Percentiles rank a stretch among this genome's conserved stretches.
Conservation (phyloP, 2,888 invertebrate species). For the Gymnosoma rotundatum region DNA sequence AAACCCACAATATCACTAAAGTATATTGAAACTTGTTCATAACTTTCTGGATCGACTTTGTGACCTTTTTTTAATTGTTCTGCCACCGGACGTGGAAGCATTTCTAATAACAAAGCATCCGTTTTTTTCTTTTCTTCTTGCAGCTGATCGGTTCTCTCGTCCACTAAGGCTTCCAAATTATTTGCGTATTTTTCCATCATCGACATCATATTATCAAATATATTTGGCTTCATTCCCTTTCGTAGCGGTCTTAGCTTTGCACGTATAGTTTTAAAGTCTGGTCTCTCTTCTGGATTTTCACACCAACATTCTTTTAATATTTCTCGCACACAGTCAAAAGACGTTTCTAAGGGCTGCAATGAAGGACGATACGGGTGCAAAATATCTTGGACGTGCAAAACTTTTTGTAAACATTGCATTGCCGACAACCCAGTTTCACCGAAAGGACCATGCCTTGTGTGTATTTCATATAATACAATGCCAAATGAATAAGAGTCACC, state of each 20-base stretch:
- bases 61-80: constrained; percentile 95
- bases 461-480: constrained; percentile 93
- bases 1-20: constrained; percentile 98
- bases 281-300: constrained; percentile 90
- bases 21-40: constrained; percentile 93
- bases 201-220: constrained; percentile 98
- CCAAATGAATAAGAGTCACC: constrained; percentile 94
- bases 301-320: constrained; percentile 94
- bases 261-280: constrained; percentile 92
- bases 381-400: constrained; percentile 79
- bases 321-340: constrained; percentile 93
- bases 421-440: constrained; percentile 87
- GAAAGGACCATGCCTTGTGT: constrained; percentile 93
- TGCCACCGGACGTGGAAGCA: constrained; percentile 95
- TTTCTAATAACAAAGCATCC: constrained; percentile 92
- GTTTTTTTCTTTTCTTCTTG: constrained; percentile 98
- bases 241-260: constrained; percentile 90
- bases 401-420: constrained; percentile 84
- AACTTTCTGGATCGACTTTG: constrained; percentile 94
- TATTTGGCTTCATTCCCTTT: constrained; percentile 97
- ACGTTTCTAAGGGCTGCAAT: constrained; percentile 89
- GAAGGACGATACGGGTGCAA: constrained; percentile 84
- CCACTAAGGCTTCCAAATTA: constrained; percentile 95
- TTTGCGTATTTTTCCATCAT: constrained; percentile 99
- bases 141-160: constrained; percentile 95